These are phyloP conservation scores for Noctua fimbriata DNA, from an alignment of 2,888 invertebrate species.

Conservation along the genomic window DNA sequence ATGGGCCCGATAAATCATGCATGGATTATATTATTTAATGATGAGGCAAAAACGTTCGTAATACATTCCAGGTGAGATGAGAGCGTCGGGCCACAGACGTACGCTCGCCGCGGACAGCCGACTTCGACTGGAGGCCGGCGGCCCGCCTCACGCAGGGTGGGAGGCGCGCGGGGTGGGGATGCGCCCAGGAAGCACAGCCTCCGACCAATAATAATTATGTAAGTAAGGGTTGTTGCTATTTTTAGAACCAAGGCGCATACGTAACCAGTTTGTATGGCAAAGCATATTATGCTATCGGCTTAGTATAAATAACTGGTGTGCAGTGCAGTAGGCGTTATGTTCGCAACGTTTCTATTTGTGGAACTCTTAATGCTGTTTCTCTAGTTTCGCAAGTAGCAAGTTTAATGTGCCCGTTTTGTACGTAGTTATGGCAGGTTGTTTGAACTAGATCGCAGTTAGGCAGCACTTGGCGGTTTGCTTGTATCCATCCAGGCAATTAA, in stretches of 20 bases:
- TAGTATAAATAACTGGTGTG: constrained; percentile 76
- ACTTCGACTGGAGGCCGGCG: constrained; percentile 74
- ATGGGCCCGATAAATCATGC: constrained; percentile 36
- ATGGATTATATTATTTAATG: constrained; percentile 47
- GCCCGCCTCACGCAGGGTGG: constrained; percentile 59
- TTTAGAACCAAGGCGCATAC: constrained; percentile 80
- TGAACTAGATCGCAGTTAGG: constrained; percentile 63
- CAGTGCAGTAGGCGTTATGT: constrained; percentile 72
- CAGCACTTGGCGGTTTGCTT: constrained; percentile 64
- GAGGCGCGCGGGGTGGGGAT: constrained; percentile 66
- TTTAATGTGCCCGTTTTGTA: constrained; percentile 69
- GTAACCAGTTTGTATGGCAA: constrained; percentile 77
- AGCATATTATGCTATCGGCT: constrained; percentile 71
- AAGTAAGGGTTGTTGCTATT: constrained; percentile 87
- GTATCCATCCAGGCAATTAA: constrained; percentile 68
- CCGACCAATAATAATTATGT: constrained; percentile 87
- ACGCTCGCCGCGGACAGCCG: constrained; percentile 71
- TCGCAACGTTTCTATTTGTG: constrained; percentile 81
- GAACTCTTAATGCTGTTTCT: constrained; percentile 78
- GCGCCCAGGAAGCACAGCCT: constrained; percentile 84
- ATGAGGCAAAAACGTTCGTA: constrained; percentile 55
- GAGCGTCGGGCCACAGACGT: constrained; percentile 63
- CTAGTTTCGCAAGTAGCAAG: constrained; percentile 76
- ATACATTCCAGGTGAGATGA: constrained; percentile 65
- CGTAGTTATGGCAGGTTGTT: constrained; percentile 63